Evolutionary conservation across 2,888 invertebrate species (phyloP), one percentile per base, ranked within the genome.

Genomic region (Cerastoderma edule): DNA sequence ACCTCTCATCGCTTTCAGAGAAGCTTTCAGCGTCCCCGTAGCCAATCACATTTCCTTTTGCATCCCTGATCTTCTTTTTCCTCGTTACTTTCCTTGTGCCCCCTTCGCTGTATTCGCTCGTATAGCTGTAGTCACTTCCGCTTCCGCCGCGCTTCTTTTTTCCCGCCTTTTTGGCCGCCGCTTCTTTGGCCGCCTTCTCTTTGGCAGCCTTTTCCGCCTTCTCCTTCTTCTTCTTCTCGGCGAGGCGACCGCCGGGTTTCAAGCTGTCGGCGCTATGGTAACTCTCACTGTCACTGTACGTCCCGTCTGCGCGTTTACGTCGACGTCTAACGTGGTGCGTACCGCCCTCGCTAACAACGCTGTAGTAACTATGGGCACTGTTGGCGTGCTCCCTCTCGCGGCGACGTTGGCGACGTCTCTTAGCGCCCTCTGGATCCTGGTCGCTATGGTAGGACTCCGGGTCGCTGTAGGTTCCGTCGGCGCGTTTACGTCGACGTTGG

Each of bases 281-380:
- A 5, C 90, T 90, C 69, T 92, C 91, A 73, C 87, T 87, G 35
- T 78, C 89, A 65, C 89, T 87, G 80, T 92, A 92, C 1, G 91
- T 92, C n/a, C 92, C 92, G 70, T 92, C 92, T 2, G 79, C 89
- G 10, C 85, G 81, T 63, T 84, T 87, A 56, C 83, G 80, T 60
- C 84, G 77, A 19, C 92, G 83, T 50, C 83, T 84, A 1, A 91
- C 90, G 60, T 90, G 90, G 4, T 91, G 81, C 3, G 92, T 92
- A 0, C 92, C 92, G 19, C 92, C 92, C 3, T 81, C 92, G 73
- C 90, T 90, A 5, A 88, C 86, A 3, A 90, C 91, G 77, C 92
- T 89, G 71, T 86, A 88, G 75, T 91, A 92, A 79, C 91, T 91
- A 78, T 92, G 90, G 0, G 89, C 91, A 83, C 92, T 92, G 71